Conservation (phyloP, 2,113 vertebrate species). For the Hippocampus zosterae region DNA sequence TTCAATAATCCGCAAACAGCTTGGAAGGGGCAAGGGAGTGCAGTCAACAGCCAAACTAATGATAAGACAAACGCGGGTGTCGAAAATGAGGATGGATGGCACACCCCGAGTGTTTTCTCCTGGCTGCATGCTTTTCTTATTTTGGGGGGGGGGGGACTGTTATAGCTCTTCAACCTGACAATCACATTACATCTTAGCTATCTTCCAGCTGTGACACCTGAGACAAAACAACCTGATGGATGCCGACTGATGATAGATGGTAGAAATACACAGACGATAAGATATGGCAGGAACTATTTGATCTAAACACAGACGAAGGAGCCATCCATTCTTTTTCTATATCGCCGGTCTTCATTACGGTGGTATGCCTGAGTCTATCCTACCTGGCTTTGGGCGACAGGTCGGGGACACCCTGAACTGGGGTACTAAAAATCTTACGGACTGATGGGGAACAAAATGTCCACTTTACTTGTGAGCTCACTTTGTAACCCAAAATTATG, state of each 20-base stretch:
- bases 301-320: neutral
- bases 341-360: neutral
- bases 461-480: too few relatives aligned
- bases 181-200: constrained; percentile 35
- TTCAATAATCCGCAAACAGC: constrained; percentile 32
- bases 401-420: too few relatives aligned
- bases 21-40: constrained; percentile 18
- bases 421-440: too few relatives aligned
- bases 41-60: constrained; percentile 28
- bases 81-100: constrained; percentile 39
- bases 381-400: neutral
- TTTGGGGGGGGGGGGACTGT: constrained; percentile 2
- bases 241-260: constrained; percentile 12
- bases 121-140: constrained; percentile 17
- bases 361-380: neutral
- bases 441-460: too few relatives aligned
- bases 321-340: too few relatives aligned
- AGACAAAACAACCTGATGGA: constrained; percentile 16
- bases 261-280: neutral
- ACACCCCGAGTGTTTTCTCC: constrained; percentile 23
- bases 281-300: neutral
- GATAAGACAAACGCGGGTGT: constrained; percentile 20
- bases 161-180: constrained; percentile 10
- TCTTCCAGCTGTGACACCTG: constrained; percentile 59
- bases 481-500: too few relatives aligned